Evolutionary conservation across 2,888 invertebrate genomes (phyloP).

Genomic region (Pollenia amentaria): DNA sequence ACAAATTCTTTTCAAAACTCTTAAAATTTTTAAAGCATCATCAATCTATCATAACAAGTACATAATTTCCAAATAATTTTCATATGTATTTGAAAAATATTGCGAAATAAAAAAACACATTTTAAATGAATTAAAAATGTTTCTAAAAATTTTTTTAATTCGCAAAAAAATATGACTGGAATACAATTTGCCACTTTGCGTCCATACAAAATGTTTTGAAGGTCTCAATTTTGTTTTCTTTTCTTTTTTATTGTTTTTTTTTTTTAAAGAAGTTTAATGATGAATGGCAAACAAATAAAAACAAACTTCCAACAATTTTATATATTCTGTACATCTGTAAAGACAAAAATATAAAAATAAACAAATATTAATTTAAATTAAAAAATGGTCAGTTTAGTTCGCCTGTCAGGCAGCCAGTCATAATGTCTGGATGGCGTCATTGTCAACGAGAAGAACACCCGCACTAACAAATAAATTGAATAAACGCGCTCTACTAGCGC

Average conservation of each 20-base stretch:
- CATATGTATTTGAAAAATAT: too few relatives aligned
- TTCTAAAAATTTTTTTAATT: conserved; percentile 1
- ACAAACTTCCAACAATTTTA: background rate
- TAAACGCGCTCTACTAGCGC: background rate
- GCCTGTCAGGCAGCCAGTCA: conserved; percentile 1
- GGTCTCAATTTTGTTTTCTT: conserved; percentile 27
- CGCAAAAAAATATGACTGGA: background rate
- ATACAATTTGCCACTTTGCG: background rate
- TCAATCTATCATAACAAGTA: background rate
- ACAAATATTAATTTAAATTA: conserved; percentile 43
- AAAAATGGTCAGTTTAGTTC: conserved; percentile 45
- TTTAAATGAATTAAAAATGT: conserved; percentile 4
- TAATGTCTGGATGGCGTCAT: conserved; percentile 48
- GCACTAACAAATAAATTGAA: conserved; percentile 10
- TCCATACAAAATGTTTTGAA: conserved; percentile 23
- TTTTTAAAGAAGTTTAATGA: conserved; percentile 7
- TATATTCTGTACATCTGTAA: background rate
- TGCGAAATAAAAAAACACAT: too few relatives aligned
- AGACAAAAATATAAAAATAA: conserved; percentile 27
- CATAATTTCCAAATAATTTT: background rate
- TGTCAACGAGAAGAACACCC: conserved; percentile 33
- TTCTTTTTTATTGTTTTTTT: background rate
- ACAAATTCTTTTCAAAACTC: too few relatives aligned
- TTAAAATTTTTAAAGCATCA: too few relatives aligned
- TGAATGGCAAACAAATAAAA: background rate